phyloP scores from a whole-genome alignment of 2,888 invertebrate species.

The Plebejus melissa region DNA sequence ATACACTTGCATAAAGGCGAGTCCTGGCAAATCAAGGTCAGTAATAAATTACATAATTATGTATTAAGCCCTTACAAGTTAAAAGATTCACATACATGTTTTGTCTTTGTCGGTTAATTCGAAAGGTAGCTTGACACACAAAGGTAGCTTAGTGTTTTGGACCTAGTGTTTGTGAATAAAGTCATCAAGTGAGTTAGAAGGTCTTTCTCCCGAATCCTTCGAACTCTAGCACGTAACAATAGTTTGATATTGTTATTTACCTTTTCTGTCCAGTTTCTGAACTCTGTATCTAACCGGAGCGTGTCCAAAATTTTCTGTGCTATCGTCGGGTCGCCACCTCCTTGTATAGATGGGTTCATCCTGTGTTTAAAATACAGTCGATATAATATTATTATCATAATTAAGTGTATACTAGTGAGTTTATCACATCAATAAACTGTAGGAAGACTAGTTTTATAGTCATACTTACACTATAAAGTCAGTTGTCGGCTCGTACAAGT shows the following conservation, averaged over 20 bases:
- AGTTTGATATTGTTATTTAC: constrained; percentile 40
- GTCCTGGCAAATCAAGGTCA: constrained; percentile 52
- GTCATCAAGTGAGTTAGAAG: too few species aligned
- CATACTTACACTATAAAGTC: constrained; percentile 58
- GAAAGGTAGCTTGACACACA: too few species aligned
- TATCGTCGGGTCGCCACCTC: constrained; percentile 44
- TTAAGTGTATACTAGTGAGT: too few species aligned
- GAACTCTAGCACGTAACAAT: too few species aligned
- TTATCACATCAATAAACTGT: too few species aligned
- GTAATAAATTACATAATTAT: not conserved
- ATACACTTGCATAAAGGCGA: constrained; percentile 68
- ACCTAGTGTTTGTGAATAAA: too few species aligned
- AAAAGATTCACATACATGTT: too few species aligned
- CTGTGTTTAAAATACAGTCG: constrained; percentile 41
- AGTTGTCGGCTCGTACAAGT: constrained; percentile 69
- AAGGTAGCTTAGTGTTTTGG: too few species aligned
- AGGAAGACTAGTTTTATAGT: not conserved
- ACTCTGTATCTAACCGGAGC: constrained; percentile 41
- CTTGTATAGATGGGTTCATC: constrained; percentile 47
- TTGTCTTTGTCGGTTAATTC: too few species aligned
- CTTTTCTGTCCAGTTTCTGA: constrained; percentile 52
- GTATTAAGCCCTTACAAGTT: too few species aligned
- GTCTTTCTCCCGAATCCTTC: too few species aligned
- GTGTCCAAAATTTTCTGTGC: constrained; percentile 48
- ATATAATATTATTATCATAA: not conserved